Base-by-base conservation (phyloP, 1,140 invertebrate genomes). In the Bombus pascuorum region DNA sequence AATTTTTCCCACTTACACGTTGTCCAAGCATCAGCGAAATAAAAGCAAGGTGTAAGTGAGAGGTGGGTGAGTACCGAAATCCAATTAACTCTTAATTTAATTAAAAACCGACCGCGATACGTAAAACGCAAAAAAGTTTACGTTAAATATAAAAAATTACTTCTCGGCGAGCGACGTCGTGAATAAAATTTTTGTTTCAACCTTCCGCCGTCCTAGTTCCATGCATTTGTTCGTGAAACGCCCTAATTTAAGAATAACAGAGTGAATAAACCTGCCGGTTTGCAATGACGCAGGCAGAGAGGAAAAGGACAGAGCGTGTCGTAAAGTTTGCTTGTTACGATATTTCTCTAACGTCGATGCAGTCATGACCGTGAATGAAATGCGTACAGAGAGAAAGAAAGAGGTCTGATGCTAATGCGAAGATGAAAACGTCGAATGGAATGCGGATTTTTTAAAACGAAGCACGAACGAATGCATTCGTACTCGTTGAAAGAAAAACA, bases 241-340 rank as follows among this genome's bases (percentile, higher is more conserved):
- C 25, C 32, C 75, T 71, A 59, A 62, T 79, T 80, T 42, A 84
- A 71, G 75, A 79, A 84, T 79, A 79, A 79, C 66, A 71, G 66
- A 44, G 62, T 34, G 53, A 84, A 84, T 78, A 84, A 84, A 84
- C 66, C 83, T 66, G 47, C 10, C 10, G 57, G 37, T 53, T 53
- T 53, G 47, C 18, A 53, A 53, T 53, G 47, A 47, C 15, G 47
- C 5, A 47, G 47, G 47, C 47, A 6, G 37, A 59, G 25, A 39
- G 22, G 39, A 73, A 39, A 18, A 9, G n/a, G 8, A 47, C 39
- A 25, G 44, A 28, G 32, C 57, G 62, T 42, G 53, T 79, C 83
- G 83, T 79, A 37, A 85, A 80, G 83, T 85, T 80, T 80, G 57
- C 83, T 85, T 80, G 77, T 85, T 85, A 80, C 68, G 75, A 80